Base-by-base conservation (phyloP, 2,113 vertebrate species). In the Mastomys natalensis region DNA sequence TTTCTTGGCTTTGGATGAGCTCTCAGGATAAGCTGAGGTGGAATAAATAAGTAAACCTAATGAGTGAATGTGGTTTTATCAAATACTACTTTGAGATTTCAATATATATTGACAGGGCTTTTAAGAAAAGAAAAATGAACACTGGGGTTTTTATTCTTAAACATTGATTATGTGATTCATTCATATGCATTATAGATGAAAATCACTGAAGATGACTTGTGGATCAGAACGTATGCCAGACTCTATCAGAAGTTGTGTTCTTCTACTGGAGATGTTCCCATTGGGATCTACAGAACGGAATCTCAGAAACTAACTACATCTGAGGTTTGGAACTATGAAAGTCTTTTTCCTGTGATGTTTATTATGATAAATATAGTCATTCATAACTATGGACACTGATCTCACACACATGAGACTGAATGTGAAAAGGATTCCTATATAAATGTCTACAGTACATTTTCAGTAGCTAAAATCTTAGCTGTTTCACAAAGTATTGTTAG, bases 181-280 rank as follows among this genome's bases (percentile, higher is more conserved):
- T 15, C 11, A 2, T 96, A 26, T 93, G 55, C 94, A 43, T 97
- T 97, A 70, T 91, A 99, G 99, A 99, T 99, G 99, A 99, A 99
- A 98, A 99, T 99, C 90, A 99, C 98, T 1, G 99, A 99, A 94
- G 99, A 99, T 78, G 99, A 99, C 96, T 97, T 99, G 7, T 99
- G 99, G 99, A 99, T 99, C 93, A 98, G 99, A 66, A 99, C 99
- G 0, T 99, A 99, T 24, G 99, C 99, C 84, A 99, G 99, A 96
- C 98, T 99, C 60, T 99, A 99, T 95, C 99, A 99, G 98, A 99
- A 99, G 97, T 98, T 99, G 90, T 99, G 99, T 94, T 99, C 99
- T 62, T 99, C 99, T 15, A 99, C 99, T 62, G 99, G 99, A 11
- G 99, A 99, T 97, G 99, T 99, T 97, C 99, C 99, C 7, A 99